These are phyloP conservation scores for Lithophane ornitopus DNA, from an alignment of 2,888 invertebrate species.

Conservation along the genomic window DNA sequence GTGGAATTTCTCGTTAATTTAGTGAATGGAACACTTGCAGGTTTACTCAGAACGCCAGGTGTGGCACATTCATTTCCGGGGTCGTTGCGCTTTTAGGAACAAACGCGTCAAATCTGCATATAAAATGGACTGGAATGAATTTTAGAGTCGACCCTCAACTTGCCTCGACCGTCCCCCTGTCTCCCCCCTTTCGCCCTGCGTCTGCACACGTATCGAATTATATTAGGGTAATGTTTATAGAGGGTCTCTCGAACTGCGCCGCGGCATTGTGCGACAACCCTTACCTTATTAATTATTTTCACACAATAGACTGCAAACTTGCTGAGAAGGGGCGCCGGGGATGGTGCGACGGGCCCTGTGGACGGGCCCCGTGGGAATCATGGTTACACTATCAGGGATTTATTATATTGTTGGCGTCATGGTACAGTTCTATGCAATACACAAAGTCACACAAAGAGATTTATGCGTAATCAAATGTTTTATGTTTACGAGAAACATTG, in stretches of 20 bases:
- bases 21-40: slow-evolving; percentile 12
- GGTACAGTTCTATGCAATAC: background rate
- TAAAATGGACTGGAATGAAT: slow-evolving; percentile 60
- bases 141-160: slow-evolving; percentile 32
- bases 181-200: slow-evolving; percentile 15
- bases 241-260: slow-evolving; percentile 49
- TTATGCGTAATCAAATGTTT: slow-evolving; percentile 26
- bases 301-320: slow-evolving; percentile 58
- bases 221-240: slow-evolving; percentile 69
- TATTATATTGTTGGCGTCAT: slow-evolving; percentile 3
- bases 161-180: too few species aligned
- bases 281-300: slow-evolving; percentile 70
- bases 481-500: background rate
- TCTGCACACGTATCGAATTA: slow-evolving; percentile 58
- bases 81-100: slow-evolving; percentile 52
- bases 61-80: slow-evolving; percentile 18
- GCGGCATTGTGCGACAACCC: slow-evolving; percentile 57
- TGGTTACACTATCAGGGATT: background rate
- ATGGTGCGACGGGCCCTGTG: slow-evolving; percentile 12
- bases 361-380: slow-evolving; percentile 25
- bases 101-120: slow-evolving; percentile 64
- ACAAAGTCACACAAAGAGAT: slow-evolving; percentile 23
- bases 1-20: background rate
- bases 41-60: background rate
- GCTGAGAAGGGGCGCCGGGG: background rate